phyloP scores from a whole-genome alignment of 1,140 invertebrate species.

The Drosophila chauvacae region DNA sequence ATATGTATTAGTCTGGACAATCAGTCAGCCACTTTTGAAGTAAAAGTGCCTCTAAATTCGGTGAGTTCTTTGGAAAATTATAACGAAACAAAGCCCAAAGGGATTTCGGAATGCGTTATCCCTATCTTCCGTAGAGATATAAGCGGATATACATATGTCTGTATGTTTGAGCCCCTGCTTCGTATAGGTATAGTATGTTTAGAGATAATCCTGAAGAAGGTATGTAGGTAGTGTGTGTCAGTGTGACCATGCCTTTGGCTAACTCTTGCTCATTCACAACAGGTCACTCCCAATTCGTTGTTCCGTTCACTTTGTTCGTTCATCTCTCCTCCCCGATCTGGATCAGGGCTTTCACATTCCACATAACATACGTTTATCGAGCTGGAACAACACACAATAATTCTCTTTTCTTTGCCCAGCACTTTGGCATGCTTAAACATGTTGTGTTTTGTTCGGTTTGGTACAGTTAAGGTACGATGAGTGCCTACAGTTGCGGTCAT shows the following conservation, averaged over 20 bases:
- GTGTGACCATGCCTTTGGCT: background rate
- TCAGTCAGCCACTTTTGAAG: constrained; percentile 35
- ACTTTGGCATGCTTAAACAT: background rate
- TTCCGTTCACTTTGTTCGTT: constrained; percentile 15
- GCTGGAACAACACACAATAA: constrained; percentile 9
- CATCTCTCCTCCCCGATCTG: background rate
- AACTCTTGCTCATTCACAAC: background rate
- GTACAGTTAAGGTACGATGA: background rate
- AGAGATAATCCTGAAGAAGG: background rate
- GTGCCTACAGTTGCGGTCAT: background rate
- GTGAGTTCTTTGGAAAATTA: background rate
- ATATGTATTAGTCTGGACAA: background rate
- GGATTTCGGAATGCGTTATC: background rate
- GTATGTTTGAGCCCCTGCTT: background rate
- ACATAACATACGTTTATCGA: background rate
- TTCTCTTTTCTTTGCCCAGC: constrained; percentile 3
- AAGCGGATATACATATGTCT: too few relatives aligned
- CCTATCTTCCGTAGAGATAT: background rate
- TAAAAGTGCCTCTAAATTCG: constrained; percentile 30
- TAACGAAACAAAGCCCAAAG: background rate
- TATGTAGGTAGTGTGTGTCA: constrained; percentile 2
- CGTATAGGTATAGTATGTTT: background rate
- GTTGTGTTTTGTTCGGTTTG: background rate
- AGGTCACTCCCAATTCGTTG: constrained; percentile 33
- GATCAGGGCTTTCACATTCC: background rate